A percentile compares a stretch with the other conserved stretches of the same genome.
These are phyloP conservation scores for Cataglyphis livida DNA, from an alignment of 2,888 invertebrate genomes.

Conservation along the genomic window DNA sequence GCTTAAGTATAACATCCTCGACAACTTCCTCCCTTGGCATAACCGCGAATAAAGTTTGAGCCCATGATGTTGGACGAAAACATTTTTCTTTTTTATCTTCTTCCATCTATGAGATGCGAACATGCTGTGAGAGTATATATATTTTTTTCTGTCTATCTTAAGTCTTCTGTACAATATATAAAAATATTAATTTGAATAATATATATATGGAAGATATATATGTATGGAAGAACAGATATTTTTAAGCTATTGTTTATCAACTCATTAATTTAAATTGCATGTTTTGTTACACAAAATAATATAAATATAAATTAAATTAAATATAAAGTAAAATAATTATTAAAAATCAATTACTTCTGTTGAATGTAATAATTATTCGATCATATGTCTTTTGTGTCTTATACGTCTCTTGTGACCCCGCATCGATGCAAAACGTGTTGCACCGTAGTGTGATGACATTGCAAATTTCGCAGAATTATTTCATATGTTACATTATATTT, in stretches of 20 bases:
- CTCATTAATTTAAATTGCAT: background rate
- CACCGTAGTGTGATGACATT: background rate
- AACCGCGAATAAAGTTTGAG: conserved; percentile 75
- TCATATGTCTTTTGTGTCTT: background rate
- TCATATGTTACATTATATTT: background rate
- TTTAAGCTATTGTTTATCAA: background rate
- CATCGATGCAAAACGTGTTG: background rate
- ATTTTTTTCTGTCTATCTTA: background rate
- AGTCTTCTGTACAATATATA: background rate
- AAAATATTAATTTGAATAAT: background rate
- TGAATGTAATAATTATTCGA: background rate
- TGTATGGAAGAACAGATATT: background rate
- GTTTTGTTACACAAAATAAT: background rate
- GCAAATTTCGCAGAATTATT: background rate
- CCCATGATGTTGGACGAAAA: conserved; percentile 62
- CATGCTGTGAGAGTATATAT: background rate
- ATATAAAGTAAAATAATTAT: background rate
- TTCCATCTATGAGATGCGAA: background rate
- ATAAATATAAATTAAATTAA: background rate
- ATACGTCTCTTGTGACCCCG: too few relatives aligned
- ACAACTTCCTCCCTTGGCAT: conserved; percentile 75
- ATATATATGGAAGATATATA: background rate
- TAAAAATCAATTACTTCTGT: background rate
- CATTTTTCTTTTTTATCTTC: background rate
- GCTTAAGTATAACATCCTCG: background rate